These are phyloP conservation scores for Hetaerina titia DNA, from an alignment of 2,888 invertebrate species.

Conservation along the genomic window DNA sequence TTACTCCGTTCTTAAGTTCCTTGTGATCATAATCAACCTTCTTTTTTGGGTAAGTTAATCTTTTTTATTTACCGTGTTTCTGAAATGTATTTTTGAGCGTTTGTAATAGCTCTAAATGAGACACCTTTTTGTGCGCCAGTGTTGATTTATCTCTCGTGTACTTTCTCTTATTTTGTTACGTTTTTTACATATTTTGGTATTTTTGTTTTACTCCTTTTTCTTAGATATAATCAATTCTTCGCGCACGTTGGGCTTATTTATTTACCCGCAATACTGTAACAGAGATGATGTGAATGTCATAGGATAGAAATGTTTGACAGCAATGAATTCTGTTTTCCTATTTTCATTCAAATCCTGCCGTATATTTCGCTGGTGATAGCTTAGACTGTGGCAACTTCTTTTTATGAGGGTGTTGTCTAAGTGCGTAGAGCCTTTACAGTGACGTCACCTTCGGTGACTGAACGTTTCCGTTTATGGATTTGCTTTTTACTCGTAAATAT, in stretches of 20 bases:
- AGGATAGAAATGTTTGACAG: background rate
- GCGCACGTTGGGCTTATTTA: too few species aligned
- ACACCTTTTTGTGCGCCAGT: background rate
- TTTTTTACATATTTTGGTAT: too few species aligned
- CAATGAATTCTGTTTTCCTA: background rate
- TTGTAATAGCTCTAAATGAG: background rate
- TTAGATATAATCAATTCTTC: too few species aligned
- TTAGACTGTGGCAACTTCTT: background rate
- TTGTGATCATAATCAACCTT: conserved; percentile 85
- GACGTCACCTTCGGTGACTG: background rate
- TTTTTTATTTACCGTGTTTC: background rate
- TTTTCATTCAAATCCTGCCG: background rate
- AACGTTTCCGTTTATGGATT: background rate
- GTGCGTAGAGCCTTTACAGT: background rate
- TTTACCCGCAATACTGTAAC: background rate
- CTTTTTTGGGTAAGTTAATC: conserved; percentile 85
- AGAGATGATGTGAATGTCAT: background rate
- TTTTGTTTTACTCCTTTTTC: too few species aligned
- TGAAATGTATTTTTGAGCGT: background rate
- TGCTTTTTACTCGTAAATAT: background rate
- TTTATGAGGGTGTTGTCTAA: background rate
- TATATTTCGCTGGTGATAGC: background rate
- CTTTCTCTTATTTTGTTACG: background rate
- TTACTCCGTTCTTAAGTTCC: conserved; percentile 85
- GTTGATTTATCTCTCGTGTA: background rate